These are phyloP conservation scores for Pseudomyrmex flavicornis DNA, from an alignment of 1,140 invertebrate genomes.

Conservation along the genomic window DNA sequence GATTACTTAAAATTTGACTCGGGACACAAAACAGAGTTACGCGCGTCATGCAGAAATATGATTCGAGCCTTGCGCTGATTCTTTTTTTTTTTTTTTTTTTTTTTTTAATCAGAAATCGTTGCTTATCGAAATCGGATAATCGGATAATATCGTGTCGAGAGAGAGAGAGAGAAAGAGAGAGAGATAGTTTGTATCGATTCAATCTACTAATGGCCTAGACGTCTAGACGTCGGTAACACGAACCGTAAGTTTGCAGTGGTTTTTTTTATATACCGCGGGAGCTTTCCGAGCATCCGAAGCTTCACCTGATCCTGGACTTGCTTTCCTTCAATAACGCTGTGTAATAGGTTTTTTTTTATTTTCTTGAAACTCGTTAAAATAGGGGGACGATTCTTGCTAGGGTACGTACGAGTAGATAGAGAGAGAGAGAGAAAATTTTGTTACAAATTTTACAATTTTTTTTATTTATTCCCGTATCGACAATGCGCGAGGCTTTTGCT, in stretches of 20 bases:
- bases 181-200: slow-evolving; percentile 46
- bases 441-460: background rate
- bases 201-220: slow-evolving; percentile 57
- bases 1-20: background rate
- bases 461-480: background rate
- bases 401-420: background rate
- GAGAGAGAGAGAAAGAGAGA: background rate
- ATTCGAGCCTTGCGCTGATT: background rate
- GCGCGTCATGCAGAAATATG: slow-evolving; percentile 12
- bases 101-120: slow-evolving; percentile 33
- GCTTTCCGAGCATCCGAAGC: slow-evolving; percentile 1
- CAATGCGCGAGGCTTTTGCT: background rate
- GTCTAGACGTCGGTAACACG: slow-evolving; percentile 57
- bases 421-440: too few species aligned
- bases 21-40: background rate
- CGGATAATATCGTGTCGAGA: slow-evolving; percentile 34
- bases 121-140: slow-evolving; percentile 39
- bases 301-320: slow-evolving; percentile 27
- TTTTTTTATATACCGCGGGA: slow-evolving; percentile 14
- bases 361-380: slow-evolving; percentile 5
- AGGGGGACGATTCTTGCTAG: background rate
- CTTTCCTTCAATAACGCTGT: slow-evolving; percentile 2
- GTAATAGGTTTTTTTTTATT: background rate
- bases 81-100: background rate
- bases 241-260: slow-evolving; percentile 29